Evolutionary conservation across 1,140 invertebrate species (phyloP), one percentile per base, ranked within the genome.

Genomic region (Chymomyza costata): DNA sequence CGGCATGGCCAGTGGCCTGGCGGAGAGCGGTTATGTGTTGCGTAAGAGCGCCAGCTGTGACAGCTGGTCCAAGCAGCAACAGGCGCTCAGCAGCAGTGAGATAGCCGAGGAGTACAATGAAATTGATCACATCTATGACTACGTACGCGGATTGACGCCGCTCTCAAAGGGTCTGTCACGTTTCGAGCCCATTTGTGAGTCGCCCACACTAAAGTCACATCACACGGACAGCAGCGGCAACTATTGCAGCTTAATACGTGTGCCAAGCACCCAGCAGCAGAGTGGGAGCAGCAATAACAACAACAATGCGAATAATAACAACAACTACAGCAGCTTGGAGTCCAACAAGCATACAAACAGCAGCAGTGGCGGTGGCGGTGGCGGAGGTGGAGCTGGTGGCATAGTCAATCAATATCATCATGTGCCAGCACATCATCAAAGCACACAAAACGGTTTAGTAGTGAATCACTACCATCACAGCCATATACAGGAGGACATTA

Each of bases 61-160:
- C 73, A 73, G 69, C 1, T 78, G 71, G 56, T 83, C 65, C 11
- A 85, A 84, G 59, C 69, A 73, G 45, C 64, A 70, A 30, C 53
- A 86, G 82, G 50, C 43, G 15, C 32, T 69, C 6, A 69, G 19
- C 28, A 71, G 60, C 60, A 82, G 84, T 3, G 87, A 89, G 8
- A 90, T 90, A 47, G 89, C 91, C 6, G 93, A 94, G 76, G 94
- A 97, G 64, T 97, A 97, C 86, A 95, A 97, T 67, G 96, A 98
- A 86, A 97, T 97, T 62, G 96, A 98, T 87, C 95, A 97, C 86
- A 96, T 98, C 52, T 98, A 98, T 85, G 95, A 96, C 82, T 98
- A 97, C 83, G 95, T 98, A 0, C 88, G 96, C 37, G 96, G 96
- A 0, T 94, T 97, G 69, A 93, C 94, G 8, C 94, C 95, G 0